Base-by-base conservation (phyloP, 2,888 invertebrate species). In the Portevinia maculata region DNA sequence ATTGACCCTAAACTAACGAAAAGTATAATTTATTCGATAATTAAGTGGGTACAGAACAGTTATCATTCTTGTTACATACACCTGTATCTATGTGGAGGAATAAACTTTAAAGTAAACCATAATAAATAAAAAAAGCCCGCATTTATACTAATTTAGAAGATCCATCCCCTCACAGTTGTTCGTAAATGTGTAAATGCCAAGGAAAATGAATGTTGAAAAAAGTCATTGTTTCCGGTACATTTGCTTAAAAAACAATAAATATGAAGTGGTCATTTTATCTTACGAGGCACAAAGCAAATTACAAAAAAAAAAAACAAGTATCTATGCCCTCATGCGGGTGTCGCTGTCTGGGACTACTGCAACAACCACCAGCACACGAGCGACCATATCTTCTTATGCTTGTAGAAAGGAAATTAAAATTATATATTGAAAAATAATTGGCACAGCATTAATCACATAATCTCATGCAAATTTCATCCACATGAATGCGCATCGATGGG, bases 141-240 rank as follows among this genome's bases (percentile, higher is more conserved):
- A 75, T 81, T 52, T 17, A 39, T 24, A 64, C 28, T 65, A 64
- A 81, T 81, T 81, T 76, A 81, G 46, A 28, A 48, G 30, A 57
- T 71, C 44, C 39, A 74, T 50, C 41, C 41, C 53, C 34, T 11
- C 1, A 41, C 28, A 24, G 15, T 15, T 11, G 8, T 19, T n/a
- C 13, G 32, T 28, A 11, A 3, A 6, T 4, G 28, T 30, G 28
- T 13, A 15, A 24, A 24, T 24, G 2, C 3, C 8, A 1, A 39
- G 13, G 39, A 44, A 55, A 44, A 55, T 5, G 5, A 24, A 24
- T 24, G 73, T 57, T 62, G 53, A 69, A 74, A n/a, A 60, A 70
- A 81, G 64, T 76, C 81, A 76, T 75, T 75, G 70, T 76, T 76
- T 81, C 81, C 81, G 75, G 75, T 76, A 65, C 39, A 70, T 70